Evolutionary conservation across 2,797 vertebrate genomes (phyloP).

Genomic region (Picus viridis): DNA sequence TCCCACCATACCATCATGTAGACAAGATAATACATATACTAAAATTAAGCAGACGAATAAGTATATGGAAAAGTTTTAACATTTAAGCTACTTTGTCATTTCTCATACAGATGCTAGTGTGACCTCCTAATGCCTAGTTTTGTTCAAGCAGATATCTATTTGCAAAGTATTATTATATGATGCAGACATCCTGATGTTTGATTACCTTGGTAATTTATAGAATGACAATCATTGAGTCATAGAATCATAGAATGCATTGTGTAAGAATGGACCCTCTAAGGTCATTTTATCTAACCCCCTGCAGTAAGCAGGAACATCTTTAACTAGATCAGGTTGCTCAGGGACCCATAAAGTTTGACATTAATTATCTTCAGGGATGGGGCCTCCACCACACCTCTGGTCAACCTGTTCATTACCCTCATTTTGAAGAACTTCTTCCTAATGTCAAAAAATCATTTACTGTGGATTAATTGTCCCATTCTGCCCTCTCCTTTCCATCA

Average conservation of each 20-base stretch:
- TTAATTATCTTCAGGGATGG: background rate
- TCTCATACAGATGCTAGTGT: background rate
- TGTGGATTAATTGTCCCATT: background rate
- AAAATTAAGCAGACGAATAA: background rate
- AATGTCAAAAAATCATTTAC: too few relatives aligned
- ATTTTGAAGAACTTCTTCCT: too few relatives aligned
- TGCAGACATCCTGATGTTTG: background rate
- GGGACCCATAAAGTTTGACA: too few relatives aligned
- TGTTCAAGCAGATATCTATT: background rate
- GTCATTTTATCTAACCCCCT: too few relatives aligned
- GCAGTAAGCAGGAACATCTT: too few relatives aligned
- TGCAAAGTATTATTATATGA: background rate
- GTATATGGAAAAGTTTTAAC: background rate
- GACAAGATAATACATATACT: background rate
- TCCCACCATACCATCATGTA: background rate
- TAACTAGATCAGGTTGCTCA: too few relatives aligned
- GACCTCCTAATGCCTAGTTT: background rate
- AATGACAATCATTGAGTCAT: background rate
- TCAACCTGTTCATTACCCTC: background rate
- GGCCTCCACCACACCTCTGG: background rate
- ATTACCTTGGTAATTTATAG: background rate
- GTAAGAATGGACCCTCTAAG: too few relatives aligned
- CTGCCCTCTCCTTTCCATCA: background rate
- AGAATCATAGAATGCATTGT: too few relatives aligned
- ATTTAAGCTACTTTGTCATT: background rate